phyloP scores from a whole-genome alignment of 1,140 invertebrate species.

The Pseudomyrmex gracilis region DNA sequence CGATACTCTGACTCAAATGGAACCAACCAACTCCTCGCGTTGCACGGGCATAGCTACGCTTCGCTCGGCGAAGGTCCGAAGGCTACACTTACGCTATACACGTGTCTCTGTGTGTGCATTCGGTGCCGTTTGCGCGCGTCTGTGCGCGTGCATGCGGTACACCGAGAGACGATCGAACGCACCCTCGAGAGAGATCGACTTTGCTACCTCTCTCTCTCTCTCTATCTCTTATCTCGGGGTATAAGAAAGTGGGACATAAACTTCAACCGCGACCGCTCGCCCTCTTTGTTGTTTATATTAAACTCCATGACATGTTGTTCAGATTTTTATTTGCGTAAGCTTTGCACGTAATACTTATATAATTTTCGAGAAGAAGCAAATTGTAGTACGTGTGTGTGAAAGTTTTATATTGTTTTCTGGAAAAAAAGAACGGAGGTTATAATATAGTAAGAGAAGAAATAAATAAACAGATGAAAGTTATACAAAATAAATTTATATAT shows the following conservation, averaged over 20 bases:
- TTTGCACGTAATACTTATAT: background rate
- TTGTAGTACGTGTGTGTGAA: too few species aligned
- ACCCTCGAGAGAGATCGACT: conserved; percentile 63
- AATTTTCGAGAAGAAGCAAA: too few species aligned
- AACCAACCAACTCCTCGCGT: conserved; percentile 82
- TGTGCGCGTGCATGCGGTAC: conserved; percentile 49
- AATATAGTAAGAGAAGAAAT: background rate
- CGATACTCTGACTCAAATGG: conserved; percentile 84
- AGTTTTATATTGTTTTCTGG: too few species aligned
- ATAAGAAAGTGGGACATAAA: conserved; percentile 45
- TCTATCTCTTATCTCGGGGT: background rate
- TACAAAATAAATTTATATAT: background rate
- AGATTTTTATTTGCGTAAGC: background rate
- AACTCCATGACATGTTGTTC: background rate
- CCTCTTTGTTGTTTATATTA: conserved; percentile 29
- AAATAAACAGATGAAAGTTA: background rate
- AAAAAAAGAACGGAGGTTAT: background rate
- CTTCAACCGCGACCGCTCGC: background rate
- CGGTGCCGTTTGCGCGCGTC: conserved; percentile 58
- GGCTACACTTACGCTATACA: conserved; percentile 40
- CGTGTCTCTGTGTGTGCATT: conserved; percentile 16
- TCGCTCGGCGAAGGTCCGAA: conserved; percentile 63
- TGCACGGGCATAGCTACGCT: conserved; percentile 78
- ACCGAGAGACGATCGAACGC: conserved; percentile 64
- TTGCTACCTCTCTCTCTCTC: background rate